Evolutionary conservation across 1,140 invertebrate species (phyloP), one percentile per base, ranked within the genome.

Genomic region (Lepidostoma basale): DNA sequence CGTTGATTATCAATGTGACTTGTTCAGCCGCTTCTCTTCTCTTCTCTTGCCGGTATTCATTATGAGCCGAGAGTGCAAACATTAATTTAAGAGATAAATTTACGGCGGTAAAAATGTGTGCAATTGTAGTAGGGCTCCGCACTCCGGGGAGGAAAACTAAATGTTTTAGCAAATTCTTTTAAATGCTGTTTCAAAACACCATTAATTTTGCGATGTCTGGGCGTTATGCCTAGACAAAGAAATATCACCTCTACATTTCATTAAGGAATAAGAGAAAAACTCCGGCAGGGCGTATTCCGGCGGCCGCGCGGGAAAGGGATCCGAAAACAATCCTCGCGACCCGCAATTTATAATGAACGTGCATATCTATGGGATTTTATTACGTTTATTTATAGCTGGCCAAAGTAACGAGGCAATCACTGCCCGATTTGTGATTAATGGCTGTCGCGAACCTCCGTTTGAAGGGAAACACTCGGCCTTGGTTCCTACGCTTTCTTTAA

Each of bases 151-250:
- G 12, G 26, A 36, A 54, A 54, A 28, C 49, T 33, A 30, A 30
- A 30, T 30, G 49, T 54, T 54, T 54, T 54, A 54, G 26, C 49
- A 54, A 54, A 54, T 54, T 54, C 49, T 54, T 54, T 54, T 28
- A 54, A 54, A 54, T 54, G 49, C 49, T 54, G 49, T 26, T 54
- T 33, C 49, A 54, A 54, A 54, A 54, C 49, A 54, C 49, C 49
- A 54, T 54, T 54, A 54, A 54, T 54, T 54, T 54, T 8, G 26
- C 49, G n/a, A 28, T 30, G 49, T 54, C 49, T 18, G 9, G 49
- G 49, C 26, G 49, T 54, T 54, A 30, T 28, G 20, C 49, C 44
- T 16, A 33, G 49, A 54, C 49, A 54, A 54, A 54, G 49, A 54
- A 54, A 54, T 54, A 54, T 54, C 49, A 54, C 49, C 49, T 54